phyloP scores from a whole-genome alignment of 2,797 vertebrate genomes.

The Cottoperca gobio region DNA sequence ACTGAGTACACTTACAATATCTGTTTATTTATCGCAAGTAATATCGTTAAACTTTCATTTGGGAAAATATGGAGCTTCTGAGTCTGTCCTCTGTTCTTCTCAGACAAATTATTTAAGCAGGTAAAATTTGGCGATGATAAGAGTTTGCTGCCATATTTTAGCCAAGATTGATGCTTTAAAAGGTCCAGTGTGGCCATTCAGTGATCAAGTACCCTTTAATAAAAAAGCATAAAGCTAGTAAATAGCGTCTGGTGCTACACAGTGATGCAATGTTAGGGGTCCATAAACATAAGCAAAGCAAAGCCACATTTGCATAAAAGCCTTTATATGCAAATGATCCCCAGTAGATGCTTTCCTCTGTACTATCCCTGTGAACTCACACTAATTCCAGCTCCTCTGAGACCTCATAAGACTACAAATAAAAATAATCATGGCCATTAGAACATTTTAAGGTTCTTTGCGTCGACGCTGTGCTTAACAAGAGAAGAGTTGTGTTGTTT shows the following conservation, averaged over 20 bases:
- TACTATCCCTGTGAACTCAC: constrained; percentile 43
- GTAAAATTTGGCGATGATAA: not conserved
- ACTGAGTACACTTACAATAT: too few relatives aligned
- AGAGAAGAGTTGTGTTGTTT: constrained; percentile 39
- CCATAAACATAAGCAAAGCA: constrained; percentile 50
- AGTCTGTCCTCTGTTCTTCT: not conserved
- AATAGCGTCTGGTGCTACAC: constrained; percentile 25
- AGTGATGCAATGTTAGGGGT: constrained; percentile 38
- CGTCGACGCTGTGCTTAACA: not conserved
- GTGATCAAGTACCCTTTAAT: constrained; percentile 25
- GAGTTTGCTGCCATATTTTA: constrained; percentile 3
- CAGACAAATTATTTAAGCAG: not conserved
- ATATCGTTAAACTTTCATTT: too few relatives aligned
- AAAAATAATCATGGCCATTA: constrained; percentile 53
- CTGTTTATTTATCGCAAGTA: too few relatives aligned
- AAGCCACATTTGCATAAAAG: constrained; percentile 60
- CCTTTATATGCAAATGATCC: constrained; percentile 64
- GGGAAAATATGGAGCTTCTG: not conserved
- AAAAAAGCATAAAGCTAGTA: constrained; percentile 33
- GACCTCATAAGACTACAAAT: constrained; percentile 57
- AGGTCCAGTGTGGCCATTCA: constrained; percentile 23
- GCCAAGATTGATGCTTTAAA: not conserved
- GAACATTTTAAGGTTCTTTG: constrained; percentile 22
- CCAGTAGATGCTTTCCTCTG: constrained; percentile 24
- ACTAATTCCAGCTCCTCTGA: constrained; percentile 57